A percentile compares a stretch with the other conserved stretches of the same genome.
Conservation (phyloP, 2,888 invertebrate genomes). For the Empis stercorea region DNA sequence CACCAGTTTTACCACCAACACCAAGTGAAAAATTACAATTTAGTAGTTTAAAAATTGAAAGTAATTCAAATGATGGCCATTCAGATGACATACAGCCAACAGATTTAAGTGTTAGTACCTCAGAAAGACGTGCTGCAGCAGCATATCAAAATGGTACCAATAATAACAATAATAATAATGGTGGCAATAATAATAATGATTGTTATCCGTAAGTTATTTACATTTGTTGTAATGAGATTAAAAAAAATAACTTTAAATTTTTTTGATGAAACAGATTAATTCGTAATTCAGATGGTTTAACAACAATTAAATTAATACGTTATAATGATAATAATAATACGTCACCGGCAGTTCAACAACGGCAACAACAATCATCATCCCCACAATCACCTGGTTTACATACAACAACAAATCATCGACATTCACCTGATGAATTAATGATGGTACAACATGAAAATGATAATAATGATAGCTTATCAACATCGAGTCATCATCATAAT, state of each 20-base stretch:
- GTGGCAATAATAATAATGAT: slow-evolving; percentile 20
- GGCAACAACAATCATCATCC: not conserved
- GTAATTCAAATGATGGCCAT: slow-evolving; percentile 26
- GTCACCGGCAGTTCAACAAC: slow-evolving; percentile 7
- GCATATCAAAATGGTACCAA: not conserved
- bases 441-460: not conserved
- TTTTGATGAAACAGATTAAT: slow-evolving; percentile 25
- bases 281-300: slow-evolving; percentile 35
- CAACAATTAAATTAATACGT: slow-evolving; percentile 36
- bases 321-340: slow-evolving; percentile 26
- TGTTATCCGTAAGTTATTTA: slow-evolving; percentile 33
- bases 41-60: slow-evolving; percentile 28
- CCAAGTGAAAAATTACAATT: slow-evolving; percentile 32
- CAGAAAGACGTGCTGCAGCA: slow-evolving; percentile 11
- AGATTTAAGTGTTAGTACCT: slow-evolving; percentile 44
- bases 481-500: not conserved
- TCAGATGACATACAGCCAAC: slow-evolving; percentile 53
- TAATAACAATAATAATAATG: slow-evolving; percentile 16
- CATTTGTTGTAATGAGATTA: not conserved
- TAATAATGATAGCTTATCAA: slow-evolving; percentile 1
- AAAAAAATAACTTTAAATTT: slow-evolving; percentile 1
- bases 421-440: slow-evolving; percentile 2
- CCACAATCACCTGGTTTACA: slow-evolving; percentile 1
- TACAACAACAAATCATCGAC: slow-evolving; percentile 5
- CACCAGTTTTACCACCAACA: slow-evolving; percentile 25